These are phyloP conservation scores for Oasisia sp. DNA, from an alignment of 2,888 invertebrate genomes.

Conservation along the genomic window DNA sequence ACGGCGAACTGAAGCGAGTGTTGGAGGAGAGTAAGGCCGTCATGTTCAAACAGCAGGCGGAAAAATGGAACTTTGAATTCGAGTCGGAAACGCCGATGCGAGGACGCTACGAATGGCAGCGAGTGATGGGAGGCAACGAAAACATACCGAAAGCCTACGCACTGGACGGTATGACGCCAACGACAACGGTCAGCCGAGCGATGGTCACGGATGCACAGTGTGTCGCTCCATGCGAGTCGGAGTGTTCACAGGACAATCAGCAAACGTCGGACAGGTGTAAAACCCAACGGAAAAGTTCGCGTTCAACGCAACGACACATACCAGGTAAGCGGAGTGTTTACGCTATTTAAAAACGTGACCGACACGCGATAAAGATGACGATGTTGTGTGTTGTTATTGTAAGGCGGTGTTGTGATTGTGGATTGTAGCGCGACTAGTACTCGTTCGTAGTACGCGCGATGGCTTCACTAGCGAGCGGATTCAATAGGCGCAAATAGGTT, in stretches of 20 bases:
- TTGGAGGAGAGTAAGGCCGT: not conserved
- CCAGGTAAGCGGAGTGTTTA: not conserved
- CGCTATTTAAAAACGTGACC: no score
- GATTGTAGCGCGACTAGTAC: not conserved
- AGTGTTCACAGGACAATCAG: constrained; percentile 1
- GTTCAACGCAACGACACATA: not conserved
- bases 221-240: not conserved
- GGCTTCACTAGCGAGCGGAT: not conserved
- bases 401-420: not conserved
- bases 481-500: constrained; percentile 17
- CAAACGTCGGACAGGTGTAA: not conserved
- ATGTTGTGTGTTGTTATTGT: not conserved
- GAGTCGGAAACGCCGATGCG: not conserved
- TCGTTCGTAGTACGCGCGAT: not conserved
- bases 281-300: not conserved
- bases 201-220: not conserved
- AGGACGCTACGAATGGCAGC: not conserved
- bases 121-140: not conserved
- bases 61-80: not conserved
- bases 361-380: not conserved
- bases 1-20: not conserved
- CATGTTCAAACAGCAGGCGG: not conserved
- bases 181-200: not conserved
- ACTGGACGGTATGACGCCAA: not conserved
- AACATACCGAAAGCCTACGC: not conserved